These are phyloP conservation scores for Ennomos erosarius DNA, from an alignment of 2,888 invertebrate genomes.

Conservation along the genomic window DNA sequence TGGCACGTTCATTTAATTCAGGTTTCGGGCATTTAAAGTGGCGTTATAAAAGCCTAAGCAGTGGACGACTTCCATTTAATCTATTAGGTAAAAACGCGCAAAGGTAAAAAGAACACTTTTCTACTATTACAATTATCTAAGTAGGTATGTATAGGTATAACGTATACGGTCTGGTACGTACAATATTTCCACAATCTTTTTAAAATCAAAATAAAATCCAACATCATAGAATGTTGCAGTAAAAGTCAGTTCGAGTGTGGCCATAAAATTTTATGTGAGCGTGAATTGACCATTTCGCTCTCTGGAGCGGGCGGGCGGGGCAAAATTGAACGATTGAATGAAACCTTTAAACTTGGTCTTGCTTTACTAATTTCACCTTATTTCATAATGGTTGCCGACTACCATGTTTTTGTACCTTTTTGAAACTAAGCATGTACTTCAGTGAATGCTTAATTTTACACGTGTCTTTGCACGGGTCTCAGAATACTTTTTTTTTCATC, in stretches of 20 bases:
- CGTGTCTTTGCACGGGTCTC: too few species aligned
- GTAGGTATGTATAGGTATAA: too few species aligned
- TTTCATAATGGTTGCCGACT: background rate
- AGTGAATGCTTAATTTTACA: background rate
- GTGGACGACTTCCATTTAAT: too few species aligned
- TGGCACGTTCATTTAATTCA: too few species aligned
- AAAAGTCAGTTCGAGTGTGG: constrained; percentile 43
- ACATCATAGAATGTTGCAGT: constrained; percentile 38
- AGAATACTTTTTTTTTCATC: too few species aligned
- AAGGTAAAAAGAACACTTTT: too few species aligned
- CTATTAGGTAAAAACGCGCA: too few species aligned
- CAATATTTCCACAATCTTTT: constrained; percentile 23
- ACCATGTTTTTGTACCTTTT: background rate
- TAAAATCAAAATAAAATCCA: constrained; percentile 33
- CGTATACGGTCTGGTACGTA: too few species aligned
- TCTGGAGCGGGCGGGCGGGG: constrained; percentile 30
- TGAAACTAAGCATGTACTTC: background rate
- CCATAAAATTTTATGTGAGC: constrained; percentile 52
- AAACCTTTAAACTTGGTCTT: constrained; percentile 27
- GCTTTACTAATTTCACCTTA: constrained; percentile 7
- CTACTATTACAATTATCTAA: too few species aligned
- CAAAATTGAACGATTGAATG: constrained; percentile 45
- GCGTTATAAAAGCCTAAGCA: too few species aligned
- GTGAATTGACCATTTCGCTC: constrained; percentile 51
- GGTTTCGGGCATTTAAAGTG: too few species aligned